A percentile compares a stretch with the other conserved stretches of the same genome.
Conservation (phyloP, 2,797 vertebrate genomes). For the Falco naumanni region DNA sequence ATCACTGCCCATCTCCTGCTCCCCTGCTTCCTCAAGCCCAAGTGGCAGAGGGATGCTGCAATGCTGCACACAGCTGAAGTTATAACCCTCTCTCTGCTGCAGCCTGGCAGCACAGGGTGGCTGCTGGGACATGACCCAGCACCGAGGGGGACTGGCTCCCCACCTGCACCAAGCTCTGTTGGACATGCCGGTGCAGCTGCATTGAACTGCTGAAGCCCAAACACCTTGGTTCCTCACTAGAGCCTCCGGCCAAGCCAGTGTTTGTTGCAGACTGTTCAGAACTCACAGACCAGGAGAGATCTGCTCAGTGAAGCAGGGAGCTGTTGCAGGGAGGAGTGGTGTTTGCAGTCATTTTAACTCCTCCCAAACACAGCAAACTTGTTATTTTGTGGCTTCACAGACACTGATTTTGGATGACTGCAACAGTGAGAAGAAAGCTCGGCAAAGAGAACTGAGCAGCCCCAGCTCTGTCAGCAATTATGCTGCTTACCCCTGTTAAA, state of each 20-base stretch:
- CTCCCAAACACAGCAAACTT: slow-evolving; percentile 39
- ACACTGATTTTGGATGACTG: background rate
- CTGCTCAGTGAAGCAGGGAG: background rate
- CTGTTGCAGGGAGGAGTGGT: background rate
- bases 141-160: background rate
- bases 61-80: background rate
- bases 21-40: background rate
- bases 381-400: slow-evolving; percentile 29
- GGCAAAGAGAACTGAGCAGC: background rate
- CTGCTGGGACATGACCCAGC: background rate
- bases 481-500: background rate
- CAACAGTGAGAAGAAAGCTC: background rate
- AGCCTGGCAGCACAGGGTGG: background rate
- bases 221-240: background rate
- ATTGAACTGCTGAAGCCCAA: background rate
- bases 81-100: background rate
- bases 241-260: background rate
- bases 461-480: background rate
- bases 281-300: background rate
- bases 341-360: slow-evolving; percentile 59
- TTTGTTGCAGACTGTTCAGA: background rate
- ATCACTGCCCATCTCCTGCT: background rate
- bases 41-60: background rate
- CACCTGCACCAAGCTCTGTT: background rate
- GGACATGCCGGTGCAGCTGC: background rate